Evolutionary conservation across 64 coral and sea anemone species (phyloP).

Genomic region (Montipora foliosa): DNA sequence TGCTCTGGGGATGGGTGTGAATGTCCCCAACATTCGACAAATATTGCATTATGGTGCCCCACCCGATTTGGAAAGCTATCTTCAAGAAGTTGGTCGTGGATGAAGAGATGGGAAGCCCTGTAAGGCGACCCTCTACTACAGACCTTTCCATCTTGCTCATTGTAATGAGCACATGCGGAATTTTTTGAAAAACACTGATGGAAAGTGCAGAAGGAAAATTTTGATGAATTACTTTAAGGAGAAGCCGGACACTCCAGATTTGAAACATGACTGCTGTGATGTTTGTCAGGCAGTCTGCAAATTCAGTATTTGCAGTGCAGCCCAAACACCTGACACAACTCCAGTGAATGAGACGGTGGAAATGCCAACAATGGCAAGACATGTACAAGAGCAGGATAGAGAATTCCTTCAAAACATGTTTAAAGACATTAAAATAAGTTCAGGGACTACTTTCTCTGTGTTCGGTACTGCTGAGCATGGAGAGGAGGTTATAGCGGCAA

Average conservation of each 20-base stretch:
- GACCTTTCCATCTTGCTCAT: constrained; percentile 1
- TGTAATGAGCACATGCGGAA: constrained; percentile 9
- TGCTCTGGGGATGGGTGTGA: constrained; percentile 61
- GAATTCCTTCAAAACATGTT: no score
- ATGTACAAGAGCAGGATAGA: no score
- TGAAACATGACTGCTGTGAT: not conserved
- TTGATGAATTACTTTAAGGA: not conserved
- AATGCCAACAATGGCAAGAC: no score
- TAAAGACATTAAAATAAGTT: no score
- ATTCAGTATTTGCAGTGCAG: no score
- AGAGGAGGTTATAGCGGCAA: no score
- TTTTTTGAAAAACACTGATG: not conserved
- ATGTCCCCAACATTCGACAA: constrained; percentile 26
- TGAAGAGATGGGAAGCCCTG: constrained; percentile 40
- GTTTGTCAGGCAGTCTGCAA: not conserved
- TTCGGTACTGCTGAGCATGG: no score
- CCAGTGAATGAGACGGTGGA: no score
- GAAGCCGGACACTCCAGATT: not conserved
- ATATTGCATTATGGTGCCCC: constrained; percentile 62
- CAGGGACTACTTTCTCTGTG: no score
- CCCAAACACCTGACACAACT: no score
- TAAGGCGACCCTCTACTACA: constrained; percentile 2
- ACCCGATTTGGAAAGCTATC: not conserved
- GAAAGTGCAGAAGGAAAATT: not conserved
- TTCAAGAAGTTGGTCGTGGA: constrained; percentile 36